Evolutionary conservation across 2,888 invertebrate species (phyloP), one percentile per base, ranked within the genome.

Genomic region (Drosophila putrida): DNA sequence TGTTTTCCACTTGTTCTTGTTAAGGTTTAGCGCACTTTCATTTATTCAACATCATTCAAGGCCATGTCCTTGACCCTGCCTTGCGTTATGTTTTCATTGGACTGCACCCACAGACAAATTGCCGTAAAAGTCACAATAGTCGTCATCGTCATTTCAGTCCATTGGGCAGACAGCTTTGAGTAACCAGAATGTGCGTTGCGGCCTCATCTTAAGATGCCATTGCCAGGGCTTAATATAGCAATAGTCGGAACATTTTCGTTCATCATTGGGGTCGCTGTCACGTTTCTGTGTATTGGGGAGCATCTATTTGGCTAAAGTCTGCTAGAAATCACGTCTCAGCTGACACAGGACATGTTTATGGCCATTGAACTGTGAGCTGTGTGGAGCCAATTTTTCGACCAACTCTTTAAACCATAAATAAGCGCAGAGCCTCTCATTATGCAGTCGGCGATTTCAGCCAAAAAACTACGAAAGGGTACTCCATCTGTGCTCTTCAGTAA

Each of bases 91-190:
- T 33, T 57, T 70, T 55, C 74, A 65, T 69, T 84, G 67, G 73
- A 69, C 69, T 76, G 82, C 74, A 76, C 57, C 33, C 65, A 50
- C 63, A 88, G 81, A 88, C 89, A 86, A 88, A 75, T 80, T 74
- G 84, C 71, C 77, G 63, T 86, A 72, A 88, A 82, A 80, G 67
- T 71, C 76, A 63, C 63, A 68, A 71, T 85, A 78, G 76, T 82
- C 85, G 64, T 64, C 75, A 63, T 57, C 47, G 64, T 65, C 72
- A 76, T 68, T 70, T 78, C 85, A 69, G 71, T 71, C 82, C 71
- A 87, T 81, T 87, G 78, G 71, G 64, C 75, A 80, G 50, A 27
- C 20, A 51, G 44, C 54, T 64, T 36, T 13, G 28, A 59, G 58
- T 53, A 62, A 57, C 71, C 76, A 62, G 15, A 62, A 66, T 78